phyloP scores from a whole-genome alignment of 2,113 vertebrate genomes.

The Brienomyrus brachyistius region DNA sequence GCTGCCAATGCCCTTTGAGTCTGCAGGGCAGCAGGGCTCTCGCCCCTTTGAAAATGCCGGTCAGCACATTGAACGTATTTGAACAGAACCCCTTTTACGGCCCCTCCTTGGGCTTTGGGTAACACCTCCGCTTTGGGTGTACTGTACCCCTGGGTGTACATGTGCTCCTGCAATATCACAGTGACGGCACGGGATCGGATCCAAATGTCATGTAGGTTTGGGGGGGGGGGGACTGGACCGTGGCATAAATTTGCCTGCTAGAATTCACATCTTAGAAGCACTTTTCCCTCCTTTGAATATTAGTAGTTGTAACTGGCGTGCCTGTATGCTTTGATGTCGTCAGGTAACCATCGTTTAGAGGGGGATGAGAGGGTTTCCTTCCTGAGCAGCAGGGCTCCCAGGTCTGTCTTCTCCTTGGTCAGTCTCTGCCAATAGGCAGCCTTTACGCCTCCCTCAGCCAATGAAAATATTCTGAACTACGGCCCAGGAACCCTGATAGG shows the following conservation, averaged over 20 bases:
- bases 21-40: constrained; percentile 59
- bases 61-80: constrained; percentile 64
- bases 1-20: constrained; percentile 63
- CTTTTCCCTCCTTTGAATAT: constrained; percentile 56
- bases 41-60: constrained; percentile 64
- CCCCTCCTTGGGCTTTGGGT: constrained; percentile 58
- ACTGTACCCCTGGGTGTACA: constrained; percentile 44
- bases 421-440: not conserved
- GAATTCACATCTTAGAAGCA: constrained; percentile 59
- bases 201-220: constrained; percentile 37
- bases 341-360: constrained; percentile 52
- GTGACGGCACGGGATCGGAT: constrained; percentile 48
- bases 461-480: constrained; percentile 26
- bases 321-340: constrained; percentile 56
- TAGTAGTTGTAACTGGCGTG: constrained; percentile 45
- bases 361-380: constrained; percentile 46
- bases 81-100: constrained; percentile 62
- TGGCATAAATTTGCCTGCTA: constrained; percentile 58
- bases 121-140: constrained; percentile 61
- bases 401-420: constrained; percentile 39
- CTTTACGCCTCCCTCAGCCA: constrained; percentile 17
- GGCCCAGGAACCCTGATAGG: constrained; percentile 30
- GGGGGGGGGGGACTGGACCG: not conserved
- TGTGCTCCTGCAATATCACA: constrained; percentile 62
- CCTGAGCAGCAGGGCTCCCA: constrained; percentile 39